A percentile compares a stretch with the other conserved stretches of the same genome.
Conservation (phyloP, 1,140 invertebrate species). For the Polypedilum vanderplanki region DNA sequence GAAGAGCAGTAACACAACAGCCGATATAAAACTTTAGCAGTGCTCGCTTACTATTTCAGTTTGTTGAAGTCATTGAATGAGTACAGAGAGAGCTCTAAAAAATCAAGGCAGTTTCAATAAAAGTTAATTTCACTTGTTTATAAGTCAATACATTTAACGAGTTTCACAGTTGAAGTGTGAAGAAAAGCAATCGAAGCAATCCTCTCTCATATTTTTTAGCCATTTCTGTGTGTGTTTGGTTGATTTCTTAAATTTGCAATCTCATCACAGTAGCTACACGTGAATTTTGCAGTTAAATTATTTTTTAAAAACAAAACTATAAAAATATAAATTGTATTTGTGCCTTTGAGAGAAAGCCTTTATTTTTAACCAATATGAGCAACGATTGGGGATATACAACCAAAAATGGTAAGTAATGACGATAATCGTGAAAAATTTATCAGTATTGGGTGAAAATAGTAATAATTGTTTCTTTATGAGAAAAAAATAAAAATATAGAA, state of each 20-base stretch:
- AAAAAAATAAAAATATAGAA: too few relatives aligned
- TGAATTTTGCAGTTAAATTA: background rate
- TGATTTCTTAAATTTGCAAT: too few relatives aligned
- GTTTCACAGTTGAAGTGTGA: background rate
- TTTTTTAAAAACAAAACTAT: background rate
- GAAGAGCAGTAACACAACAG: background rate
- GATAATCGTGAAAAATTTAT: too few relatives aligned
- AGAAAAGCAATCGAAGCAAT: background rate
- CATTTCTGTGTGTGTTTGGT: background rate
- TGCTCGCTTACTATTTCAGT: background rate
- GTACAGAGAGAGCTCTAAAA: background rate
- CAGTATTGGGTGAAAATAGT: too few relatives aligned
- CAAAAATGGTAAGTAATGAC: constrained; percentile 39
- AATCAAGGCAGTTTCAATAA: background rate
- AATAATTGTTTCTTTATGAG: too few relatives aligned
- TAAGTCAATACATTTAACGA: background rate
- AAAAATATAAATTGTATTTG: background rate
- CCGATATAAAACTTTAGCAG: background rate
- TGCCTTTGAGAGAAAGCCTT: background rate
- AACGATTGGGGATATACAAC: constrained; percentile 42
- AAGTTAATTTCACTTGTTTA: background rate
- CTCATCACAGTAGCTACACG: background rate
- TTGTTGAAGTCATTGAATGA: constrained; percentile 11
- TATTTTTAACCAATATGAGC: constrained; percentile 37
- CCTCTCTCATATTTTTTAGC: background rate